A percentile compares a stretch with the other conserved stretches of the same genome.
Evolutionary conservation across 2,113 vertebrate species (phyloP).

Genomic region (Desmodus rotundus): DNA sequence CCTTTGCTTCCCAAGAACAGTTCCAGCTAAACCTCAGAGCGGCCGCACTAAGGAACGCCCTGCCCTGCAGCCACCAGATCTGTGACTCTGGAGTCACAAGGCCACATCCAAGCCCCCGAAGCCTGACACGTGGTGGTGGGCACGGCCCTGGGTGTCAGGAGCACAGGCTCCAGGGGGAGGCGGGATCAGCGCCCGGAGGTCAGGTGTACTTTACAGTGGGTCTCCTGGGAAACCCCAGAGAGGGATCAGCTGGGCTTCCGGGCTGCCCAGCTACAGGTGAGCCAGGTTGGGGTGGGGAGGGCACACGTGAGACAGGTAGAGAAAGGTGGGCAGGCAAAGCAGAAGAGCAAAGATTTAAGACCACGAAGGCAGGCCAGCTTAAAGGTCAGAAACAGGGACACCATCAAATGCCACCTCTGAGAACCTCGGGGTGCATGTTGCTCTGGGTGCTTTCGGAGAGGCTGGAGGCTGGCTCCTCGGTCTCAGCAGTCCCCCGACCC

Average conservation of each 20-base stretch:
- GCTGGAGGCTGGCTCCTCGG: neutral
- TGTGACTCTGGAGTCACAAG: neutral
- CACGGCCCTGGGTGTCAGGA: neutral
- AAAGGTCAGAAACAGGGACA: neutral
- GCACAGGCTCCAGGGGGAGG: neutral
- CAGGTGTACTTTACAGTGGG: fast-evolving
- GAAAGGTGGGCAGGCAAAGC: neutral
- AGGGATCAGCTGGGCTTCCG: fast-evolving
- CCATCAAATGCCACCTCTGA: neutral
- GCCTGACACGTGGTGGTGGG: neutral
- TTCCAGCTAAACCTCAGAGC: neutral
- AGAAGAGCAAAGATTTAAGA: neutral
- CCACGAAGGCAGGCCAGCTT: neutral
- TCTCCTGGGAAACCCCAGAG: neutral
- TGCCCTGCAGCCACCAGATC: neutral
- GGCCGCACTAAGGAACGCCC: neutral
- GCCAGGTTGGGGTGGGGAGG: neutral
- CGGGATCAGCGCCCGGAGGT: fast-evolving
- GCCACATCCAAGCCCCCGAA: neutral
- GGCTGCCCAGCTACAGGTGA: neutral
- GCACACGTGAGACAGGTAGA: fast-evolving
- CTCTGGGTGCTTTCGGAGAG: neutral
- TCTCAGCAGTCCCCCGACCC: too few species aligned
- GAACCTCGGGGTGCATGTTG: neutral
- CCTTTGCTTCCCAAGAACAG: neutral